Conservation (phyloP, 23 tunicate genomes). For the Clavelina lepadiformis region DNA sequence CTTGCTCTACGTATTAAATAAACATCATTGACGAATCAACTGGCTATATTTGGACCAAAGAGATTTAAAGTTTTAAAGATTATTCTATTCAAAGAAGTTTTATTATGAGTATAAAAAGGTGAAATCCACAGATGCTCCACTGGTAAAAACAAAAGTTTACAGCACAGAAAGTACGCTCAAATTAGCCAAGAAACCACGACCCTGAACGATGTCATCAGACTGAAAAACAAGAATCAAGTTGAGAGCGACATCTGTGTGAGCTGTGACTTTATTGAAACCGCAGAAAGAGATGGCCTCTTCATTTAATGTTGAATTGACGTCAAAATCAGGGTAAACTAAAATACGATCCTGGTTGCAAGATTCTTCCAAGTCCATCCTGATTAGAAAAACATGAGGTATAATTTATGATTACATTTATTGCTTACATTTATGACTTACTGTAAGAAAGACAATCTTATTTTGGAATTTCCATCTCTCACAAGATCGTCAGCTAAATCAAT, state of each 20-base stretch:
- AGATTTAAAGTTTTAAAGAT: no score
- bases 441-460: not conserved
- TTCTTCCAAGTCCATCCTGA: constrained; percentile 28
- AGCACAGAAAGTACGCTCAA: not conserved
- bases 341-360: constrained; percentile 31
- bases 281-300: not conserved
- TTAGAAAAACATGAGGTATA: not conserved
- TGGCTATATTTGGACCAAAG: no score
- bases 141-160: no score
- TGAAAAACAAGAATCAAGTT: constrained; percentile 34
- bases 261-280: constrained; percentile 1
- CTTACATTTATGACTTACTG: not conserved
- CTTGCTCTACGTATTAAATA: no score
- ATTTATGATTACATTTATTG: not conserved
- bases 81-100: no score
- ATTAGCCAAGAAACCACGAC: constrained; percentile 34
- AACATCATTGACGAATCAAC: no score
- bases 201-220: constrained; percentile 39
- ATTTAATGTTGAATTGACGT: not conserved
- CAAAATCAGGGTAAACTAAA: constrained; percentile 34
- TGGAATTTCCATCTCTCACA: not conserved
- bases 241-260: not conserved
- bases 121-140: no score
- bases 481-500: not conserved
- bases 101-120: no score